Evolutionary conservation across 2,888 invertebrate species (phyloP).

Genomic region (Apotomis turbidana): DNA sequence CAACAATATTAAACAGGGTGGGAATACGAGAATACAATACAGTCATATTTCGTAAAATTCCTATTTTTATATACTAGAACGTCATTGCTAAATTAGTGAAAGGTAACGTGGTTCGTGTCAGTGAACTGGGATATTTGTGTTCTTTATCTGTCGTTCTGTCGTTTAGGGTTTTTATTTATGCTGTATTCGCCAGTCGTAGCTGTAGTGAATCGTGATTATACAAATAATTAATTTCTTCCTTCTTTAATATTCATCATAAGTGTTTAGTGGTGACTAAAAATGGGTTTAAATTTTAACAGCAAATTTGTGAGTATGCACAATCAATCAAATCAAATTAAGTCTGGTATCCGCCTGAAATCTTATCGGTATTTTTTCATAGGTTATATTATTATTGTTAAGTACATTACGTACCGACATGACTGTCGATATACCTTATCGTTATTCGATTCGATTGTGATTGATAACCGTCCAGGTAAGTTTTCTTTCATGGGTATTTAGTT

Average conservation of each 20-base stretch:
- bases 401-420: conserved; percentile 10
- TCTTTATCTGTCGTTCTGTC: conserved; percentile 12
- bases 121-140: conserved; percentile 24
- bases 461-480: conserved; percentile 17
- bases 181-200: neutral
- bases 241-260: neutral
- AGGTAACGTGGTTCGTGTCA: conserved; percentile 26
- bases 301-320: conserved; percentile 34
- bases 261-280: conserved; percentile 7
- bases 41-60: conserved; percentile 2
- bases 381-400: conserved; percentile 15
- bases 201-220: conserved; percentile 3
- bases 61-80: conserved; percentile 30
- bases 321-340: neutral
- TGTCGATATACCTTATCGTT: conserved; percentile 25
- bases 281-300: conserved; percentile 32
- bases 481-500: conserved; percentile 17
- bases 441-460: conserved; percentile 20
- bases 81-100: conserved; percentile 35
- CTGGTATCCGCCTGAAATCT: conserved; percentile 1
- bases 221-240: neutral
- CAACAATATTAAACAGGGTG: conserved; percentile 4
- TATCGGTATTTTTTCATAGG: conserved; percentile 23
- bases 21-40: neutral
- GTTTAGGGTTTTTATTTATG: too few relatives aligned